Evolutionary conservation across 2,888 invertebrate species (phyloP), one percentile per base, ranked within the genome.

Genomic region (Drosophila colorata): DNA sequence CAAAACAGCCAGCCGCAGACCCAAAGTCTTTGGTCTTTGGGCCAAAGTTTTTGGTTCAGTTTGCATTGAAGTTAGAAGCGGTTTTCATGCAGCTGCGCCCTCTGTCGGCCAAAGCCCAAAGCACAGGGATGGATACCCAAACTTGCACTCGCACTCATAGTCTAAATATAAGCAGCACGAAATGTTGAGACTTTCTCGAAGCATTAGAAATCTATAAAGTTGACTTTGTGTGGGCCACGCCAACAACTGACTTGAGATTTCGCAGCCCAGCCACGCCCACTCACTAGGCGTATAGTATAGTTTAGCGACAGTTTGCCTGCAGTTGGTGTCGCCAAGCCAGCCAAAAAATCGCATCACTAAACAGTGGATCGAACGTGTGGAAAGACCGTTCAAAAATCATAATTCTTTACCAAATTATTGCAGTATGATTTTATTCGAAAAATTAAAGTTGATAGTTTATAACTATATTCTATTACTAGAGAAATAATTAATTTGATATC

Each of bases 121-220:
- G n/a, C 48, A 57, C 33, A 56, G 41, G 55, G 9, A 9, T 33
- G 13, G 23, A 49, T 38, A 16, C 9, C 38, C 38, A 9, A 47
- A 20, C 9, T 4, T 6, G n/a, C 18, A 33, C 14, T 31, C 16
- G 23, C n/a, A 14, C 16, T 20, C n/a, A 18, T 18, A 55, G 28
- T 41, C 18, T 14, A 51, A 48, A 37, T 40, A 59, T 38, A 56
- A 75, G 75, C 65, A 44, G 44, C 33, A 33, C 28, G 49, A 68
- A 33, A 51, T 77, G 59, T 48, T 69, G 13, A 69, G 51, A 60
- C 65, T 64, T 76, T 60, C 68, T 53, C 65, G 43, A 58, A 68
- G 72, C 63, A 79, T 86, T 71, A 69, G 79, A 73, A 78, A 85
- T 85, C 81, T 68, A 71, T 82, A 78, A 83, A 86, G 77, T 88